These are phyloP conservation scores for Bombus vancouverensis DNA, from an alignment of 1,140 invertebrate species.

Conservation along the genomic window DNA sequence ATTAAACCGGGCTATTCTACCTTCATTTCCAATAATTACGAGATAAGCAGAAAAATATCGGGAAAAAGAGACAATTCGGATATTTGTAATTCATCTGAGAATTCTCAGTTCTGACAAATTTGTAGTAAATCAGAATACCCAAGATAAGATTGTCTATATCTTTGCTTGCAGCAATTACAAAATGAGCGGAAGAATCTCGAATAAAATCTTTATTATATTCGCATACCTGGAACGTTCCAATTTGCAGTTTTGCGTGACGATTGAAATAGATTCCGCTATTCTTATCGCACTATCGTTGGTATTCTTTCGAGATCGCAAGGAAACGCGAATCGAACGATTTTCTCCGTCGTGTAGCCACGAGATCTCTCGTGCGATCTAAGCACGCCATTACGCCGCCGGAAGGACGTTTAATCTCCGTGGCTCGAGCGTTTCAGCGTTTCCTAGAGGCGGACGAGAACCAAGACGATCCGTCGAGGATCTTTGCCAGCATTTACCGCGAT, in stretches of 20 bases:
- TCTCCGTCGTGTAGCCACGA: not conserved
- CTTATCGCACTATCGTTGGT: not conserved
- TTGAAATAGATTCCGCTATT: not conserved
- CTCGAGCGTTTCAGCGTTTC: constrained; percentile 52
- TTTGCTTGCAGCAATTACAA: not conserved
- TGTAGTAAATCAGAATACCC: not conserved
- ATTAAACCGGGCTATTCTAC: not conserved
- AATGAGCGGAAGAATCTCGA: not conserved
- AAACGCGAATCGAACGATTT: constrained; percentile 11
- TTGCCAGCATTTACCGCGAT: constrained; percentile 24
- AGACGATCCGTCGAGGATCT: constrained; percentile 27
- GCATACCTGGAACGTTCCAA: not conserved
- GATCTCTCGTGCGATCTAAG: constrained; percentile 53
- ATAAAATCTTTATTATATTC: not conserved
- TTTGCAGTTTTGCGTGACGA: not conserved
- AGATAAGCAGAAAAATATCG: not conserved
- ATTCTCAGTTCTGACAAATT: not conserved
- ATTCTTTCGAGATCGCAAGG: not conserved
- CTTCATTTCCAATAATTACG: not conserved
- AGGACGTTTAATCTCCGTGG: constrained; percentile 65
- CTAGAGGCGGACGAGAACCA: not conserved
- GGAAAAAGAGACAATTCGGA: no score
- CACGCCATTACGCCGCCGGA: constrained; percentile 60
- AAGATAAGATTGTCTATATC: no score
- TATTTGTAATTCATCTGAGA: not conserved